Evolutionary conservation across 2,888 invertebrate genomes (phyloP).

Genomic region (Meta bourneti): DNA sequence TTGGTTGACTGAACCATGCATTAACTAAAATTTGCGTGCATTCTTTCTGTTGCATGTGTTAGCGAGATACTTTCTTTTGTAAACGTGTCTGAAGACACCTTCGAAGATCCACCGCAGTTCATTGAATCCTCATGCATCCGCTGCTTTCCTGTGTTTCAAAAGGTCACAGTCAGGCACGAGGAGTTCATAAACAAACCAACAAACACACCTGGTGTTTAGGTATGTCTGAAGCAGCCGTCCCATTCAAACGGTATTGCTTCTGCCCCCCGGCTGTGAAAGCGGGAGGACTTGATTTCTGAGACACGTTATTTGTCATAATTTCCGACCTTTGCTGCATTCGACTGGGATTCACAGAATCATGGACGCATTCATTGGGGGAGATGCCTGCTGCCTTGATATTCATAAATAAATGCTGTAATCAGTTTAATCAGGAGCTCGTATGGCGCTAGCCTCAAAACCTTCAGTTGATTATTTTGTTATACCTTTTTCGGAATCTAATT

Average conservation of each 20-base stretch:
- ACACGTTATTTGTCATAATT: slow-evolving; percentile 16
- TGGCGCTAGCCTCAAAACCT: too few species aligned
- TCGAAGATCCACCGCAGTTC: background rate
- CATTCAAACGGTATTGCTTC: slow-evolving; percentile 30
- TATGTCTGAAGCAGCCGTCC: slow-evolving; percentile 45
- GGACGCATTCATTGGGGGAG: too few species aligned
- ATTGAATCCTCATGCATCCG: background rate
- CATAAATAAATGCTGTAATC: too few species aligned
- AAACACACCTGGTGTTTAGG: slow-evolving; percentile 63
- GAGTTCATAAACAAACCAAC: slow-evolving; percentile 47
- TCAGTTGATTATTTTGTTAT: too few species aligned
- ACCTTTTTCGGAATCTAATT: too few species aligned
- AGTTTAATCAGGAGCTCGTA: too few species aligned
- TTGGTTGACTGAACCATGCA: too few species aligned
- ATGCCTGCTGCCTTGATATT: too few species aligned
- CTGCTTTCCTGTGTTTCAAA: background rate
- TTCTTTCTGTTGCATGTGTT: too few species aligned
- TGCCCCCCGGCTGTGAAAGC: slow-evolving; percentile 9
- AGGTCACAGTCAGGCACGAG: slow-evolving; percentile 4
- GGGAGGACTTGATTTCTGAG: background rate
- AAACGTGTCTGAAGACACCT: background rate
- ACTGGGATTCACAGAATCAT: too few species aligned
- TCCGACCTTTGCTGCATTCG: background rate
- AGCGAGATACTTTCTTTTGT: too few species aligned
- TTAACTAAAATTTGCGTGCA: too few species aligned